phyloP scores from a whole-genome alignment of 2,888 invertebrate genomes.

The Timema cristinae region DNA sequence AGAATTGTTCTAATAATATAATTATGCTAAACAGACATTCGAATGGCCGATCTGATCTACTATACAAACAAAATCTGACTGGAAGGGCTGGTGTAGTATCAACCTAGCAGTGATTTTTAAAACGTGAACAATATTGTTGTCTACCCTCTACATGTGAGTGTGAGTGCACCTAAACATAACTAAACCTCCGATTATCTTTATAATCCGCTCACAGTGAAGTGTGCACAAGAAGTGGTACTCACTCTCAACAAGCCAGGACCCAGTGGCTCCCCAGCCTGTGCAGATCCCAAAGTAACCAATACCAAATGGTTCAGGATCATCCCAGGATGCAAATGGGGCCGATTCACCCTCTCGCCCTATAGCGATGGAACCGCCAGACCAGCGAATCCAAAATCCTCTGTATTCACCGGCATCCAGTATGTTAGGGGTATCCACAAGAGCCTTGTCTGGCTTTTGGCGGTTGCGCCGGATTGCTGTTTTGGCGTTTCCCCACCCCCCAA shows the following conservation, averaged over 20 bases:
- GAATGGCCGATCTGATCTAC: too few species aligned
- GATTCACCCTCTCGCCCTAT: slow-evolving; percentile 70
- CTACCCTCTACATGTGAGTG: too few species aligned
- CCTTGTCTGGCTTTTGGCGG: slow-evolving; percentile 68
- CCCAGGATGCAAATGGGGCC: slow-evolving; percentile 67
- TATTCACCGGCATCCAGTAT: slow-evolving; percentile 69
- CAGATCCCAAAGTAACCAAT: slow-evolving; percentile 74
- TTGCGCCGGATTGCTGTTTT: slow-evolving; percentile 81
- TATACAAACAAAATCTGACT: too few species aligned
- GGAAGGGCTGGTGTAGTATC: too few species aligned
- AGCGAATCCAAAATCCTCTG: slow-evolving; percentile 81
- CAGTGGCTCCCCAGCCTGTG: slow-evolving; percentile 82
- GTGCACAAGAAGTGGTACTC: slow-evolving; percentile 34
- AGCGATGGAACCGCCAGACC: slow-evolving; percentile 61
- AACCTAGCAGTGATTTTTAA: too few species aligned
- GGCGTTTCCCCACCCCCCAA: slow-evolving; percentile 84
- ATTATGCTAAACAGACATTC: too few species aligned
- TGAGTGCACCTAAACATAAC: too few species aligned
- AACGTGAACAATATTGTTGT: too few species aligned
- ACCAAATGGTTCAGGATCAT: slow-evolving; percentile 66
- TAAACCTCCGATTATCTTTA: too few species aligned
- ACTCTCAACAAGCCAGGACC: slow-evolving; percentile 81
- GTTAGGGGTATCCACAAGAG: slow-evolving; percentile 64
- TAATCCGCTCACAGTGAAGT: slow-evolving; percentile 51
- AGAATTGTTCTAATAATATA: too few species aligned